These are phyloP conservation scores for Castor canadensis DNA, from an alignment of 2,113 vertebrate species.

Conservation along the genomic window DNA sequence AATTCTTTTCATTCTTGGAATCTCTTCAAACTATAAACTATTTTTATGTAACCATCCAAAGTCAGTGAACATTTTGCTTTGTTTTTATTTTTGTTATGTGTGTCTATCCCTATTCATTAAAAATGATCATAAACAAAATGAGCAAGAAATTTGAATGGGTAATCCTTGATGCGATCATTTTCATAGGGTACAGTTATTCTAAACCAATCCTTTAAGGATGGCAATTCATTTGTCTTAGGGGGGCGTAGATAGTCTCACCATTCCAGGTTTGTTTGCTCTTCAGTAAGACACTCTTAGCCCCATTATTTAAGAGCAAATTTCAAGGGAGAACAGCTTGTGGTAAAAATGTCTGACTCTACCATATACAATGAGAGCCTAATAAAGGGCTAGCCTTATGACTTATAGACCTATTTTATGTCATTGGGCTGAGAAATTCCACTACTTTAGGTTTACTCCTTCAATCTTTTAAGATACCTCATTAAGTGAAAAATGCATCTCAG, in stretches of 20 bases:
- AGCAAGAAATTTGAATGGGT: constrained; percentile 40
- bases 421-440: constrained; percentile 15
- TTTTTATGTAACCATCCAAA: constrained; percentile 54
- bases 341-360: constrained; percentile 45
- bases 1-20: constrained; percentile 73
- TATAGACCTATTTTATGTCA: constrained; percentile 16
- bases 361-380: constrained; percentile 29
- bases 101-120: constrained; percentile 61
- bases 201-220: background rate
- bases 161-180: background rate
- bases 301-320: constrained; percentile 44
- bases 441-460: constrained; percentile 32
- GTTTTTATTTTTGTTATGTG: background rate
- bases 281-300: background rate
- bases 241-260: background rate
- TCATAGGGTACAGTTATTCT: background rate
- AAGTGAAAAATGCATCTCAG: constrained; percentile 16
- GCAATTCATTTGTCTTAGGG: background rate
- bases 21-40: constrained; percentile 51
- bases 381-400: constrained; percentile 20
- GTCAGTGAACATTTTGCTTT: background rate
- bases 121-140: constrained; percentile 55
- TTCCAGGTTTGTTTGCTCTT: constrained; percentile 27
- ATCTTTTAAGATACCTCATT: constrained; percentile 14
- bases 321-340: constrained; percentile 3